A percentile compares a stretch with the other conserved stretches of the same genome.
These are phyloP conservation scores for Melanocharis versteri DNA, from an alignment of 2,113 vertebrate species.

Conservation along the genomic window DNA sequence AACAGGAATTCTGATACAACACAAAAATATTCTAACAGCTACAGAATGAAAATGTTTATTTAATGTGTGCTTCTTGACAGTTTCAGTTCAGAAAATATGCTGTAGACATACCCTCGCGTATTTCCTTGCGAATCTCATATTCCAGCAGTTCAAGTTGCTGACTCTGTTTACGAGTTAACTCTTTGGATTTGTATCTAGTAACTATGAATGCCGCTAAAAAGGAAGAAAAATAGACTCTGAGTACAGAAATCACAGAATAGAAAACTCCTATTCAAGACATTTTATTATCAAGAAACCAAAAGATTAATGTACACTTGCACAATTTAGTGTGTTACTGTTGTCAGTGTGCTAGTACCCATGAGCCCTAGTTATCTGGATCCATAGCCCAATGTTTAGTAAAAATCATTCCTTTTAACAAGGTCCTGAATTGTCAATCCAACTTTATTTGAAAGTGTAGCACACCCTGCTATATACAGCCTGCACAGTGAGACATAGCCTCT, in stretches of 20 bases:
- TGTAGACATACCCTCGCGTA: slow-evolving; percentile 83
- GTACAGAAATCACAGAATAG: neutral
- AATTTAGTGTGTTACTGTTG: neutral
- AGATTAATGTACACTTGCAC: neutral
- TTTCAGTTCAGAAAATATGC: neutral
- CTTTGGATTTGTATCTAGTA: slow-evolving; percentile 80
- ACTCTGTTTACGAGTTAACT: slow-evolving; percentile 81
- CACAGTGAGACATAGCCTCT: neutral
- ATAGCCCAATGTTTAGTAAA: neutral
- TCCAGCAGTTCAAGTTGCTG: slow-evolving; percentile 84
- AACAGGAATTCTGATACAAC: neutral
- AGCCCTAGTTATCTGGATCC: neutral
- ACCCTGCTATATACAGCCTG: neutral
- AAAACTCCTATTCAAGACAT: neutral
- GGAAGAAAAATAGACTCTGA: neutral
- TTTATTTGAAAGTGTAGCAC: neutral
- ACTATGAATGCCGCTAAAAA: slow-evolving; percentile 73
- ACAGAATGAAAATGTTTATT: neutral
- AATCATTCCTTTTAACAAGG: neutral
- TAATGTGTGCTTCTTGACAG: neutral
- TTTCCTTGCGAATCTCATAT: slow-evolving; percentile 88
- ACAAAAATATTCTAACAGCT: neutral
- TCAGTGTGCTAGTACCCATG: neutral
- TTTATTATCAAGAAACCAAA: neutral
- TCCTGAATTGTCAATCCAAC: neutral